Evolutionary conservation across 2,797 vertebrate species (phyloP).

Genomic region (Notamacropus eugenii): DNA sequence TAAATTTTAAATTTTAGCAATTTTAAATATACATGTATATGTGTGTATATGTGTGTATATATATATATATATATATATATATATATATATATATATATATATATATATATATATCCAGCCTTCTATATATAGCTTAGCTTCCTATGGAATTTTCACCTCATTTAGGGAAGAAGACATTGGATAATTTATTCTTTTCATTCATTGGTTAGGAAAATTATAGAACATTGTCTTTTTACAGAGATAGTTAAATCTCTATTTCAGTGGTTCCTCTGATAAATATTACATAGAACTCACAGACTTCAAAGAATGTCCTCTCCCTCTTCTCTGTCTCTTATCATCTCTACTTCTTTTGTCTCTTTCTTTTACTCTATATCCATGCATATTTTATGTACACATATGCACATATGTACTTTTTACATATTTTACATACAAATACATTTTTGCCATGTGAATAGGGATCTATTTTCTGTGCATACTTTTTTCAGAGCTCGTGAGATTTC

Average conservation of each 20-base stretch:
- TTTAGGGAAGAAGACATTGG: background rate
- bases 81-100: too few relatives aligned
- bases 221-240: background rate
- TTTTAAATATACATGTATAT: background rate
- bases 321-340: background rate
- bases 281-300: background rate
- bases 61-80: too few relatives aligned
- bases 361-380: background rate
- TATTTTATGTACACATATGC: background rate
- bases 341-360: background rate
- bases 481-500: background rate
- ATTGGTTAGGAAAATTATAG: background rate
- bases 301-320: background rate
- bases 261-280: background rate
- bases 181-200: background rate
- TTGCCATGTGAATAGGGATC: background rate
- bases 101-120: background rate
- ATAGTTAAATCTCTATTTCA: background rate
- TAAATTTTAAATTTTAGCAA: background rate
- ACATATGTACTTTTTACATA: background rate
- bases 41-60: too few relatives aligned
- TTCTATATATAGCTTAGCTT: background rate
- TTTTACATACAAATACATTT: background rate
- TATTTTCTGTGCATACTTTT: background rate
- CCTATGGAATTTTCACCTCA: background rate